phyloP scores from a whole-genome alignment of 2,113 vertebrate genomes.

The Pseudopodoces humilis region DNA sequence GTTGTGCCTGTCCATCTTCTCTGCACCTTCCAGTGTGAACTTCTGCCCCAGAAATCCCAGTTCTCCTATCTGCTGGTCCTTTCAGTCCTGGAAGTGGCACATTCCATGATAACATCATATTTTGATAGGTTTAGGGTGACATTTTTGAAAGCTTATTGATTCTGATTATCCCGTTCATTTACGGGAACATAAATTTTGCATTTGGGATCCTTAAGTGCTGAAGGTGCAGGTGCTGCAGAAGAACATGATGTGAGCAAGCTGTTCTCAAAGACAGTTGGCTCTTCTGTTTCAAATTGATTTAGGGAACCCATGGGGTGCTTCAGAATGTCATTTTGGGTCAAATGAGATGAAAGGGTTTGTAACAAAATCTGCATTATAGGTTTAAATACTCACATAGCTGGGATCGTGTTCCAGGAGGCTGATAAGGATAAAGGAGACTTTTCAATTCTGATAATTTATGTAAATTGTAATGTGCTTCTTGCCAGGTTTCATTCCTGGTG shows the following conservation, averaged over 20 bases:
- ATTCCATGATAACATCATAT: rapidly evolving
- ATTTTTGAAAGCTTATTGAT: neutral
- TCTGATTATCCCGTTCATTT: neutral
- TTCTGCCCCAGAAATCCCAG: neutral
- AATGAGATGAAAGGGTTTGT: neutral
- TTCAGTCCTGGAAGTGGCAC: neutral
- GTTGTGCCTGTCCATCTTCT: neutral
- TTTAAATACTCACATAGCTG: neutral
- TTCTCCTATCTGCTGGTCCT: neutral
- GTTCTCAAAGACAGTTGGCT: neutral
- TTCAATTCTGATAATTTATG: neutral
- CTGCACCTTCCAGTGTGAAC: neutral
- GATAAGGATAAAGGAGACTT: neutral
- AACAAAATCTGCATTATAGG: rapidly evolving
- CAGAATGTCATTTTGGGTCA: neutral
- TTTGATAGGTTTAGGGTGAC: neutral
- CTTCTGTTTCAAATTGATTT: neutral
- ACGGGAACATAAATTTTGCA: rapidly evolving
- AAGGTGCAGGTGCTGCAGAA: neutral
- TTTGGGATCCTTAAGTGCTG: neutral
- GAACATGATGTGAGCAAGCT: neutral
- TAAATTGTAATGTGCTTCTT: neutral
- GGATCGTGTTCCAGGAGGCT: neutral
- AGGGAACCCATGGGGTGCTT: neutral
- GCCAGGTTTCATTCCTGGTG: neutral